Percentiles rank a stretch among this genome's conserved stretches.
These are phyloP conservation scores for Panurus biarmicus DNA, from an alignment of 2,113 vertebrate species.

Conservation along the genomic window DNA sequence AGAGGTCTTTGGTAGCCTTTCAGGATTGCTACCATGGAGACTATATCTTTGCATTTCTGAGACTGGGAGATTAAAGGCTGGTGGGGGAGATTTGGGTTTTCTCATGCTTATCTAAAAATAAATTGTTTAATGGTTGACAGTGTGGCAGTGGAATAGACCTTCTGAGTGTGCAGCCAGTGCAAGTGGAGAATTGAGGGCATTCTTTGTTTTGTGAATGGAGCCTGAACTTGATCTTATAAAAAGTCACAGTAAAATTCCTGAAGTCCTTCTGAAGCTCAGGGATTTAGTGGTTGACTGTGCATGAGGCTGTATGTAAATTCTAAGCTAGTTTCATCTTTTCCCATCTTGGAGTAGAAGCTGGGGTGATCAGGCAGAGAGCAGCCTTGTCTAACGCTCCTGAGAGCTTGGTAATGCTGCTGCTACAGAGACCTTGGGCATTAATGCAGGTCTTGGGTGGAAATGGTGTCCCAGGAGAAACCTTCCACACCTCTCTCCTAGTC, in stretches of 20 bases:
- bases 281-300: background rate
- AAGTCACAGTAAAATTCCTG: background rate
- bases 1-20: background rate
- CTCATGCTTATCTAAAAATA: background rate
- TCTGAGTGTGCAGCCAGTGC: fast-evolving
- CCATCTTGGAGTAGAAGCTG: background rate
- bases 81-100: background rate
- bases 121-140: background rate
- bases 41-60: background rate
- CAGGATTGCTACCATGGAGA: background rate
- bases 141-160: background rate
- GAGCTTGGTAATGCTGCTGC: background rate
- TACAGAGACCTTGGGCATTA: background rate
- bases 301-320: background rate
- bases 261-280: background rate
- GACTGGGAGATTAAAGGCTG: background rate
- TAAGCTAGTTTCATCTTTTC: background rate
- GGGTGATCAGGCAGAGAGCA: background rate
- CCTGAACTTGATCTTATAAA: background rate
- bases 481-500: background rate
- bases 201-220: background rate
- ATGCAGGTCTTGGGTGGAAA: background rate
- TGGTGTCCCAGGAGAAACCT: background rate
- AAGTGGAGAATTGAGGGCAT: background rate
- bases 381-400: background rate